Conservation (phyloP, 2,797 vertebrate genomes). For the Percopsis omiscomaycus region DNA sequence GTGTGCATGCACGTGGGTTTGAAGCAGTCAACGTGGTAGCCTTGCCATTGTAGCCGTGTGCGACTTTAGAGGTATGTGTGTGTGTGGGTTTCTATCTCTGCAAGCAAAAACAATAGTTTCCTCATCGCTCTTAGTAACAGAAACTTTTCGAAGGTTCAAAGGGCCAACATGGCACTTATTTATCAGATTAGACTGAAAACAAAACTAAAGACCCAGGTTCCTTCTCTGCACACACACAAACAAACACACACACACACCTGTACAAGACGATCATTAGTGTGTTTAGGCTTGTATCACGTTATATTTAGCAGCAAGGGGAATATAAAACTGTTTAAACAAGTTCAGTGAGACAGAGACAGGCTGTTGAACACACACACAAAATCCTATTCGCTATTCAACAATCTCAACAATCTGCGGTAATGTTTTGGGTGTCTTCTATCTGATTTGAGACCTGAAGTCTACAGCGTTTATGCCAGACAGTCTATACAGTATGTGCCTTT, state of each 20-base stretch:
- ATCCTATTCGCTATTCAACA: background rate
- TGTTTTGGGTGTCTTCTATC: too few relatives aligned
- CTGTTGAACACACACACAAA: background rate
- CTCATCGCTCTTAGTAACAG: background rate
- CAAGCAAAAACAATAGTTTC: background rate
- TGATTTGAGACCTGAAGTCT: too few relatives aligned
- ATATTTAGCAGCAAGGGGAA: conserved; percentile 17
- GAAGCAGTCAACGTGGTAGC: background rate
- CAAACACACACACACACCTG: conserved; percentile 5
- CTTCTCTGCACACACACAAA: conserved; percentile 17
- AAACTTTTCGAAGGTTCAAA: background rate
- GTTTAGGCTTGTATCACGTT: conserved; percentile 25
- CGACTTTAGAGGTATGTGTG: background rate
- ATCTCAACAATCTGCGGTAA: too few relatives aligned
- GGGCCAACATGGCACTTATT: background rate
- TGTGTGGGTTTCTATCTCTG: background rate
- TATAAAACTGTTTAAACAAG: conserved; percentile 47
- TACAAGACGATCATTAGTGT: conserved; percentile 37
- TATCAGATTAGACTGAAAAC: conserved; percentile 46
- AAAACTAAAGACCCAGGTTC: conserved; percentile 21
- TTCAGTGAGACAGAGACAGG: conserved; percentile 37
- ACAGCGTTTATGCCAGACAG: too few relatives aligned
- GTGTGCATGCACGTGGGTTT: conserved; percentile 6
- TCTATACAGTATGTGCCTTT: background rate
- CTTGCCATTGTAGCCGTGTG: background rate